phyloP scores from a whole-genome alignment of 1,140 invertebrate genomes.

The Rhopalosiphum maidis region DNA sequence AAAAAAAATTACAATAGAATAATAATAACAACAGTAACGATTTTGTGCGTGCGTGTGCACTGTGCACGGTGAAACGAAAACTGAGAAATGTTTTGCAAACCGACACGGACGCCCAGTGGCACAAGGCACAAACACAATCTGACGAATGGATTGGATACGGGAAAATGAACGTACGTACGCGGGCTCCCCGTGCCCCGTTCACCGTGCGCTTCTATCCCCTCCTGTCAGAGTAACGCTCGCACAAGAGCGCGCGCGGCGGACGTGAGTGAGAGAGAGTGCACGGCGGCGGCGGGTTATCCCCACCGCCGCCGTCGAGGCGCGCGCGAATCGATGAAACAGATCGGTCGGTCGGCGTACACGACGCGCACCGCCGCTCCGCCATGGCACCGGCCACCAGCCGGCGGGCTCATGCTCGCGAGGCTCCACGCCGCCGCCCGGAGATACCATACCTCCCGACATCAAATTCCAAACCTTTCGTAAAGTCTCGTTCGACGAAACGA shows the following conservation, averaged over 20 bases:
- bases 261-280: background rate
- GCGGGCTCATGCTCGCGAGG: background rate
- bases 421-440: background rate
- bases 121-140: conserved; percentile 57
- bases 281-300: background rate
- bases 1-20: conserved; percentile 15
- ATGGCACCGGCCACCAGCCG: background rate
- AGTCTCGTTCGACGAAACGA: background rate
- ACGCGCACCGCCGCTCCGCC: background rate
- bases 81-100: conserved; percentile 20
- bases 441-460: background rate
- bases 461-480: background rate
- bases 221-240: background rate
- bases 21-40: background rate
- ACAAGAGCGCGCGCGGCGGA: background rate
- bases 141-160: conserved; percentile 48
- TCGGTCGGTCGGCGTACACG: background rate
- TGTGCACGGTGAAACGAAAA: conserved; percentile 4
- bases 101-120: conserved; percentile 40
- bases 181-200: background rate
- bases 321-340: conserved; percentile 7
- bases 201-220: background rate
- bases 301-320: background rate
- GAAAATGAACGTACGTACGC: conserved; percentile 30
- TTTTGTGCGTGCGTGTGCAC: background rate